These are phyloP conservation scores for Chelonus insularis DNA, from an alignment of 1,140 invertebrate species.

Conservation along the genomic window DNA sequence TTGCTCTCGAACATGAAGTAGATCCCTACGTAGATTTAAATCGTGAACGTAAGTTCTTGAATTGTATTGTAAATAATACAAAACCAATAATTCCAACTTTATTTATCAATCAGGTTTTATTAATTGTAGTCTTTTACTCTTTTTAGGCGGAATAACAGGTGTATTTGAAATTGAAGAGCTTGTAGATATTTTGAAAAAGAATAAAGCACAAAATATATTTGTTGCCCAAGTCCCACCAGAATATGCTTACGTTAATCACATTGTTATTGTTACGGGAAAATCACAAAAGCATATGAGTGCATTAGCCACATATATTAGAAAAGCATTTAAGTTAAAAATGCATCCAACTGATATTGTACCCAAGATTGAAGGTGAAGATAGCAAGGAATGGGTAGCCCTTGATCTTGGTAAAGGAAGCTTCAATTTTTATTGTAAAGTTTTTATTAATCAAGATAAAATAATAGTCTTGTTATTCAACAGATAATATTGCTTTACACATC, in stretches of 20 bases:
- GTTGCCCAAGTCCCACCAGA: conserved; percentile 76
- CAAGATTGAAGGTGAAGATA: conserved; percentile 75
- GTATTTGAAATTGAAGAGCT: conserved; percentile 89
- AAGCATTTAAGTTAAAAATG: conserved; percentile 77
- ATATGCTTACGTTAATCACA: conserved; percentile 78
- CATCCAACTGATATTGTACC: conserved; percentile 69
- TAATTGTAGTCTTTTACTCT: too few relatives aligned
- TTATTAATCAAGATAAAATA: too few relatives aligned
- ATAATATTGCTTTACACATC: conserved; percentile 90
- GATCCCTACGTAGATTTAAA: conserved; percentile 58
- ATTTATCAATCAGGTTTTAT: too few relatives aligned
- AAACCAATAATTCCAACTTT: conserved; percentile 18
- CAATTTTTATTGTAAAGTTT: too few relatives aligned
- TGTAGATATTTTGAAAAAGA: conserved; percentile 72
- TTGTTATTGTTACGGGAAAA: conserved; percentile 76
- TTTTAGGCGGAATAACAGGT: conserved; percentile 74
- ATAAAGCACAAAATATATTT: conserved; percentile 82
- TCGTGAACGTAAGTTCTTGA: conserved; percentile 61
- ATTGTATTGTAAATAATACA: too few relatives aligned
- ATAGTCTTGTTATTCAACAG: conserved; percentile 56
- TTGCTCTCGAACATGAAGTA: conserved; percentile 43
- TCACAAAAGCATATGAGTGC: conserved; percentile 77
- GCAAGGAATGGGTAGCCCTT: conserved; percentile 83
- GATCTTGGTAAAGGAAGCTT: conserved; percentile 87
- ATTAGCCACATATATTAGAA: conserved; percentile 75